A percentile compares a stretch with the other conserved stretches of the same genome.
Conservation (phyloP, 2,797 vertebrate species). For the Tapera naevia region DNA sequence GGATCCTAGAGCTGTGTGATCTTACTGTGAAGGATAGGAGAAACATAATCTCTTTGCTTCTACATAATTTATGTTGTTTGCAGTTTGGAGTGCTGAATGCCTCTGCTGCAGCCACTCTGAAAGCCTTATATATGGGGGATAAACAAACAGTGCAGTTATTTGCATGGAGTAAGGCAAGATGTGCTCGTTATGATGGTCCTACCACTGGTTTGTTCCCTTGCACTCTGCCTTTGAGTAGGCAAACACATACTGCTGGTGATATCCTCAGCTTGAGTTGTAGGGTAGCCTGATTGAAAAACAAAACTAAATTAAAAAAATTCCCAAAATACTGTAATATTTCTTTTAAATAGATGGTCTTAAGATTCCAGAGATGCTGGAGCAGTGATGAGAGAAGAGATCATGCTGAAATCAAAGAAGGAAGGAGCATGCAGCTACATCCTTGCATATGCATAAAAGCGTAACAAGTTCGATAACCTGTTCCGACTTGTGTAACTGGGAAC, state of each 20-base stretch:
- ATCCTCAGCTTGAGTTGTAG: background rate
- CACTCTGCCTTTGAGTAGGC: background rate
- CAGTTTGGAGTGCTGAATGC: background rate
- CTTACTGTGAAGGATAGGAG: background rate
- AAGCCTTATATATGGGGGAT: background rate
- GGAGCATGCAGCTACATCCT: background rate
- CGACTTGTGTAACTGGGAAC: background rate
- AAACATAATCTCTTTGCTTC: background rate
- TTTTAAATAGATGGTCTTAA: background rate
- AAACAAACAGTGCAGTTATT: background rate
- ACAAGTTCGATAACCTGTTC: background rate
- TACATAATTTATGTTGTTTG: background rate
- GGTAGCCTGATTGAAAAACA: background rate
- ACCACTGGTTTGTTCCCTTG: background rate
- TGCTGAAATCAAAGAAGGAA: background rate
- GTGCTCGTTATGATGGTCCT: accelerated
- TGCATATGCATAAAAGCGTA: background rate
- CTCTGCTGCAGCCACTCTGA: background rate
- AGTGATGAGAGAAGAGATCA: background rate
- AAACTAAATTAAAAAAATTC: background rate
- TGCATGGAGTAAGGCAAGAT: background rate
- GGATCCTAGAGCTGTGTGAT: background rate
- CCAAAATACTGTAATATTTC: background rate
- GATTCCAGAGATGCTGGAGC: background rate
- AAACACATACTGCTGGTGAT: background rate